A percentile compares a stretch with the other conserved stretches of the same genome.
phyloP scores from a whole-genome alignment of 2,888 invertebrate species.

The Pseudeuparius sepicola region DNA sequence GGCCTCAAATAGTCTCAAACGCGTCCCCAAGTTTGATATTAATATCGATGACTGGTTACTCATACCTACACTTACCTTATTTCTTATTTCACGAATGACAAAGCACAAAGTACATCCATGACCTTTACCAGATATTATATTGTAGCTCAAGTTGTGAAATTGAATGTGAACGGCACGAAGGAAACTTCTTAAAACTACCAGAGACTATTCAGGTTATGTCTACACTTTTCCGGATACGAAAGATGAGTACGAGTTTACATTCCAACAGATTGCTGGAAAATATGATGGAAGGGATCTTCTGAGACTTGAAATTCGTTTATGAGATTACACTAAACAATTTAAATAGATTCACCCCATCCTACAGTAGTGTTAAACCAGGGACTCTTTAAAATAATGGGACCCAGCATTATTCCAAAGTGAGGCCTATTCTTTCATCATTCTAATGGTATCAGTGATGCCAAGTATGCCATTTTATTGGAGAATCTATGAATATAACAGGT shows the following conservation, averaged over 20 bases:
- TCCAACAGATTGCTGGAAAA: constrained; percentile 2
- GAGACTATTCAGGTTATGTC: constrained; percentile 9
- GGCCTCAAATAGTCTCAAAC: background rate
- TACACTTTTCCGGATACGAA: constrained; percentile 13
- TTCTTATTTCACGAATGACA: constrained; percentile 3
- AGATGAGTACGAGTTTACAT: constrained; percentile 11
- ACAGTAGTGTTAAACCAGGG: too few species aligned
- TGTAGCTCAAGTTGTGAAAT: constrained; percentile 3
- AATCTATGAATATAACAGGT: too few species aligned
- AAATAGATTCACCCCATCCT: too few species aligned
- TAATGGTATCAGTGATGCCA: too few species aligned
- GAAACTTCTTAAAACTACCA: constrained; percentile 4
- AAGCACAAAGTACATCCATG: constrained; percentile 4
- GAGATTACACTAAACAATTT: too few species aligned
- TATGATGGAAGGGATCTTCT: constrained; percentile 1
- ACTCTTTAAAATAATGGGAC: too few species aligned
- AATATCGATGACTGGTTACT: constrained; percentile 4
- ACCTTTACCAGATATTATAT: background rate
- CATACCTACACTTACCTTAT: background rate
- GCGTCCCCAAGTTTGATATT: background rate
- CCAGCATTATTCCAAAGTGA: too few species aligned
- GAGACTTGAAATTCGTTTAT: constrained; percentile 2
- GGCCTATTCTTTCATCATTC: too few species aligned
- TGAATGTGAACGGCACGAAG: constrained; percentile 1
- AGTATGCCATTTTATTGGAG: too few species aligned